A percentile compares a stretch with the other conserved stretches of the same genome.
These are phyloP conservation scores for Scortum barcoo DNA, from an alignment of 2,113 vertebrate genomes.

Conservation along the genomic window DNA sequence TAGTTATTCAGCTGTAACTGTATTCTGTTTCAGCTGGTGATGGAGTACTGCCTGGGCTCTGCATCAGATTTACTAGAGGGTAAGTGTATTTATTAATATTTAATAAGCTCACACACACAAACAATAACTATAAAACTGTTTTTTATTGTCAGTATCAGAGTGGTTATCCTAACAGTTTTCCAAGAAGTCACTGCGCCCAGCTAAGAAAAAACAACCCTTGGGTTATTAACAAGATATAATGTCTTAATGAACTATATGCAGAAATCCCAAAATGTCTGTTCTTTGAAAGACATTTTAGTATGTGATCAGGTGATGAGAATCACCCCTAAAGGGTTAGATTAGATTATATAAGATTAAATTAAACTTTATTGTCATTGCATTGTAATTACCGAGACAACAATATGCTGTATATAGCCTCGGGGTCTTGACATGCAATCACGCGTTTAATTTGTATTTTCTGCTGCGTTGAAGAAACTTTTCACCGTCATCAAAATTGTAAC, in stretches of 20 bases:
- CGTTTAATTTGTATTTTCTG: neutral
- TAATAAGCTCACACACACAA: slow-evolving; percentile 9
- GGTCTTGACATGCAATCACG: too few species aligned
- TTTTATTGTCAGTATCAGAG: neutral
- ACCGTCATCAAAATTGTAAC: neutral
- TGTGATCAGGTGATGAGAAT: neutral
- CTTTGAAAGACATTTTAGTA: neutral
- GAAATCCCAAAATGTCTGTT: neutral
- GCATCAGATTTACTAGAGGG: slow-evolving; percentile 98
- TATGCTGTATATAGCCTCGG: too few species aligned
- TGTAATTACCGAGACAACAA: too few species aligned
- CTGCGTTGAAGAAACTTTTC: neutral
- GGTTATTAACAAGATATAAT: neutral
- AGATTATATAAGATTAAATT: too few species aligned
- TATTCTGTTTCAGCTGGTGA: slow-evolving; percentile 91
- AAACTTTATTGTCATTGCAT: too few species aligned
- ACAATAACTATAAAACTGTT: neutral
- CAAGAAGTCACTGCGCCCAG: neutral
- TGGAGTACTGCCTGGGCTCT: slow-evolving; percentile 99
- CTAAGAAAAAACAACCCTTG: too few species aligned
- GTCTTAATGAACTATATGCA: neutral
- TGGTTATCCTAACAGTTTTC: neutral
- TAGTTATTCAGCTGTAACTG: slow-evolving; percentile 15
- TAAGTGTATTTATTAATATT: slow-evolving; percentile 76
- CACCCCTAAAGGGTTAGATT: neutral